A percentile compares a stretch with the other conserved stretches of the same genome.
phyloP scores from a whole-genome alignment of 2,888 invertebrate genomes.

The Imbricaverruca yamaguchii region DNA sequence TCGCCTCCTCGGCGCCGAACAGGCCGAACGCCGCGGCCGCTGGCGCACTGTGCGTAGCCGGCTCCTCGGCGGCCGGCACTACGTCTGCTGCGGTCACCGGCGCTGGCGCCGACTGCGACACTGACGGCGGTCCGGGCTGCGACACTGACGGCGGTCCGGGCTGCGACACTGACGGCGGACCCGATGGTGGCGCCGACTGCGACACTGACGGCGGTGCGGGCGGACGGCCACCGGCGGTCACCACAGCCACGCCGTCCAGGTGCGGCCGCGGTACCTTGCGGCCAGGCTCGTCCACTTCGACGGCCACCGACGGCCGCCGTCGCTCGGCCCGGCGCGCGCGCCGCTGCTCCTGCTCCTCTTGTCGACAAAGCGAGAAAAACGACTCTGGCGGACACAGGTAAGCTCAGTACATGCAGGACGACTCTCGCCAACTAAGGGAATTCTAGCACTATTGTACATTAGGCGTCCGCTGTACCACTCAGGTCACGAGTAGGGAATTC shows the following conservation, averaged over 20 bases:
- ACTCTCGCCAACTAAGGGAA: too few species aligned
- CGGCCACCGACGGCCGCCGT: not conserved
- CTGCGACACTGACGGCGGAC: not conserved
- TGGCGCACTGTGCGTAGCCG: too few species aligned
- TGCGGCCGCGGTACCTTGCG: conserved; percentile 11
- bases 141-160: not conserved
- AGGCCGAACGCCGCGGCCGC: not conserved
- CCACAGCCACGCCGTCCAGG: not conserved
- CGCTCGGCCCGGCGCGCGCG: not conserved
- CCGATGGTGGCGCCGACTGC: not conserved
- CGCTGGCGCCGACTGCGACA: not conserved
- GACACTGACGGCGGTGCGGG: not conserved
- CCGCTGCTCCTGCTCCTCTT: conserved; percentile 2
- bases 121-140: not conserved
- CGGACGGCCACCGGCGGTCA: not conserved
- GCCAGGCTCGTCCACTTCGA: not conserved
- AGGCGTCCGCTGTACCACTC: too few species aligned
- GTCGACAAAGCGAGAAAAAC: not conserved
- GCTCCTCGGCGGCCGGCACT: too few species aligned
- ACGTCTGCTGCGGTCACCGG: not conserved
- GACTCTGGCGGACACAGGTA: not conserved
- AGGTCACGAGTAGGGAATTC: too few species aligned
- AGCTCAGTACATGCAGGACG: too few species aligned
- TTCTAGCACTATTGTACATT: too few species aligned
- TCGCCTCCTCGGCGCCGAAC: not conserved